Evolutionary conservation across 2,113 vertebrate species (phyloP), one percentile per base, ranked within the genome.

Genomic region (Microcebus tavaratra): DNA sequence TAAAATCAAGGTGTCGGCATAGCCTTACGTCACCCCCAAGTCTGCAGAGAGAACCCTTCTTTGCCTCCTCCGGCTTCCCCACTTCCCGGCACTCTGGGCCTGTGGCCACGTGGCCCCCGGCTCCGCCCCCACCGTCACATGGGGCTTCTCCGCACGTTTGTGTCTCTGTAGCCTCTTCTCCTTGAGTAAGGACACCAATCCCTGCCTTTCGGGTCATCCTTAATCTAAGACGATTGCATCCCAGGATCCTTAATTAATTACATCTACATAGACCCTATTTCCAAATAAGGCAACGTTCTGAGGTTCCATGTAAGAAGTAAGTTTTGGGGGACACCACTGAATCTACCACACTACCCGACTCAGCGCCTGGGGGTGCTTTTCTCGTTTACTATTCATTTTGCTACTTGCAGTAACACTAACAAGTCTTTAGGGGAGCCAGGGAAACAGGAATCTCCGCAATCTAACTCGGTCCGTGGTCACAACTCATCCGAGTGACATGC

Each of bases 1-100:
- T 17, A 8, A 34, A 39, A 14, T 59, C 4, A 42, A 27, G 39
- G 39, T 15, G 34, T 59, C 6, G 1, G 12, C 25, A 6, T 13
- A 34, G 25, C 61, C 25, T 1, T 1, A 0, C 1, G 1, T 18
- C 31, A 2, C 39, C 39, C 31, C 21, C 55, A 17, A 6, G 80
- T 14, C 25, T 68, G 31, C 10, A 14, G 65, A 48, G 15, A 18
- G 39, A 13, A 5, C 5, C 4, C 3, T 29, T 73, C 7, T 31
- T 13, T 31, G 18, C 18, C 5, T 67, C 57, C 17, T 50, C 34
- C 27, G 27, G 88, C 12, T 18, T 42, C 75, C 13, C 50, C 45
- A 1, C 45, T 45, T 14, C 13, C 29, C 27, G 0, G 23, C 4
- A 0, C 3, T n/a, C 75, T 34, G 45, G 55, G 6, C 39, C 25